phyloP scores from a whole-genome alignment of 2,113 vertebrate species.

The Actenoides lindsayi region DNA sequence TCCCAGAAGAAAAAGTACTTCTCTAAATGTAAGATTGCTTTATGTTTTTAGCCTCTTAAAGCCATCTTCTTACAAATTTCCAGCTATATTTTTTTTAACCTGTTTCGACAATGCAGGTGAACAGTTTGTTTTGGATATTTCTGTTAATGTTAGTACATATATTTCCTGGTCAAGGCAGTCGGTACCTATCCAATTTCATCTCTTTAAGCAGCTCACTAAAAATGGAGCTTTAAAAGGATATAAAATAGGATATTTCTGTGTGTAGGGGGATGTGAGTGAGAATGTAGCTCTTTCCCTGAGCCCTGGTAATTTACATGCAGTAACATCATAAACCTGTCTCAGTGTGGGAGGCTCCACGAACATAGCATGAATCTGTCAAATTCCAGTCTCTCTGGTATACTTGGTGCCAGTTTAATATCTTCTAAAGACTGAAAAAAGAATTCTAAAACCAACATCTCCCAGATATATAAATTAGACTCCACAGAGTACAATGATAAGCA shows the following conservation, averaged over 20 bases:
- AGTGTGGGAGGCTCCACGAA: not conserved
- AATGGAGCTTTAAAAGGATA: not conserved
- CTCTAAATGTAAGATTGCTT: not conserved
- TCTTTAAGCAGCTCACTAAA: not conserved
- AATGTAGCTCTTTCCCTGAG: not conserved
- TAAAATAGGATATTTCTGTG: not conserved
- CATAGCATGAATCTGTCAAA: slow-evolving; percentile 12
- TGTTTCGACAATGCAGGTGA: not conserved
- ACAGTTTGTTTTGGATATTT: not conserved
- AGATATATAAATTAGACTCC: not conserved
- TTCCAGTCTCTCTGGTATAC: not conserved
- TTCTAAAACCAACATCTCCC: not conserved
- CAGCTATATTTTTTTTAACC: not conserved
- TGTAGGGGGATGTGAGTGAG: not conserved
- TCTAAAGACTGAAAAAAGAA: not conserved
- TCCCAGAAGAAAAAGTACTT: not conserved
- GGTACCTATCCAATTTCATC: not conserved
- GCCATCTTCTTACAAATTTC: slow-evolving; percentile 14
- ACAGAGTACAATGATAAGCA: not conserved
- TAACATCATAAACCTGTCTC: slow-evolving; percentile 38
- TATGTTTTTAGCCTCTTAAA: slow-evolving; percentile 44
- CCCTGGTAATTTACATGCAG: not conserved
- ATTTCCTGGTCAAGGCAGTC: not conserved
- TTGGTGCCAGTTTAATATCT: not conserved
- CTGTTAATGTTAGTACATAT: not conserved